phyloP scores from a whole-genome alignment of 2,888 invertebrate genomes.

The Drosophila mimetica region DNA sequence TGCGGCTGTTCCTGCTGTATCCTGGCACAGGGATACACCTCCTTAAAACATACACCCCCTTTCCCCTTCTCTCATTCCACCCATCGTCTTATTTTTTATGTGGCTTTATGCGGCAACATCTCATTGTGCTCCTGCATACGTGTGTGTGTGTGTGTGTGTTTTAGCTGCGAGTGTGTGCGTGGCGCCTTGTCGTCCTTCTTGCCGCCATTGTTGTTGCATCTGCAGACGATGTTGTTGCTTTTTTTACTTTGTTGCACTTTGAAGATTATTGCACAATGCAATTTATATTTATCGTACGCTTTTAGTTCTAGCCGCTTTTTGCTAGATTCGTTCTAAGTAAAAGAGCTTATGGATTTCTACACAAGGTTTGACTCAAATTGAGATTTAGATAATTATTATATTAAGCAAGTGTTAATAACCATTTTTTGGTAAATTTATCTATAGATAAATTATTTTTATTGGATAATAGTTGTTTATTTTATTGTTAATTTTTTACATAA shows the following conservation, averaged over 20 bases:
- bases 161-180: neutral
- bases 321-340: neutral
- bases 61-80: constrained; percentile 7
- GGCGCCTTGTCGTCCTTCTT: constrained; percentile 35
- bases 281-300: constrained; percentile 78
- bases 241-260: constrained; percentile 78
- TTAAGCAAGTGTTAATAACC: too few species aligned
- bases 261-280: constrained; percentile 79
- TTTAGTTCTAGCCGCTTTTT: constrained; percentile 69
- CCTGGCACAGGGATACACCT: constrained; percentile 35
- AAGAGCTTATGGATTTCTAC: constrained; percentile 10
- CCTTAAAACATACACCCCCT: too few species aligned
- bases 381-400: neutral
- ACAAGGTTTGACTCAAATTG: neutral
- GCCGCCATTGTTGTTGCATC: constrained; percentile 32
- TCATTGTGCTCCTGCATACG: constrained; percentile 45
- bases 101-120: constrained; percentile 61
- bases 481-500: too few species aligned
- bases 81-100: constrained; percentile 63
- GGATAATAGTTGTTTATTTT: too few species aligned
- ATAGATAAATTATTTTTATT: too few species aligned
- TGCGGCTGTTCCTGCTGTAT: constrained; percentile 56
- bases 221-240: constrained; percentile 30
- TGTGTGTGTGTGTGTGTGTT: constrained; percentile 10
- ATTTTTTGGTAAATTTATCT: too few species aligned